Percentiles rank a stretch among this genome's conserved stretches.
These are phyloP conservation scores for Ptychadena robeensis DNA, from an alignment of 2,797 vertebrate genomes.

Conservation along the genomic window DNA sequence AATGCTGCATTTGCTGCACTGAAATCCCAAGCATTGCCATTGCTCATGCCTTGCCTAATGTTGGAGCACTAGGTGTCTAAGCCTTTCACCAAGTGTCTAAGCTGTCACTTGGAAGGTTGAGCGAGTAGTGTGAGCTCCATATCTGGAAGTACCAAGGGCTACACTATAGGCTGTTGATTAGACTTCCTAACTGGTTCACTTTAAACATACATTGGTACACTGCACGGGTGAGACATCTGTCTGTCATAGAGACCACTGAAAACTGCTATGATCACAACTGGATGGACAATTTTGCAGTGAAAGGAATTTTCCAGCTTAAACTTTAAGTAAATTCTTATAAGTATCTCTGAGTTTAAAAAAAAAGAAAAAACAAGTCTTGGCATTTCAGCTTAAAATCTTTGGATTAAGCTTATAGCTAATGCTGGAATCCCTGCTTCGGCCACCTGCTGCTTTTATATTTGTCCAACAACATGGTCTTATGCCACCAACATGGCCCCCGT, in stretches of 20 bases:
- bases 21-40: no score
- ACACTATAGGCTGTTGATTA: no score
- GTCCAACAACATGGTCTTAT: neutral
- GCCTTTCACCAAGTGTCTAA: no score
- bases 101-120: no score
- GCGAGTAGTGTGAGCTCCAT: no score
- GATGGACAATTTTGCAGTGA: neutral
- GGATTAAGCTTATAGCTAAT: constrained; percentile 40
- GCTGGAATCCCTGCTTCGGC: neutral
- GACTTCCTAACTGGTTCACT: no score
- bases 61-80: no score
- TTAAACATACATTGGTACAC: no score
- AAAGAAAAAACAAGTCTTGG: neutral
- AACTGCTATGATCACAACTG: neutral
- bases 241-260: neutral
- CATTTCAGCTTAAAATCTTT: constrained; percentile 28
- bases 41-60: no score
- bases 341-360: neutral
- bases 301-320: neutral
- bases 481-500: constrained; percentile 3
- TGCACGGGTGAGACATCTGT: neutral
- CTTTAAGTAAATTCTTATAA: neutral
- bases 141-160: no score
- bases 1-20: no score
- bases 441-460: constrained; percentile 5